phyloP scores from a whole-genome alignment of 2,113 vertebrate genomes.

The Sapayoa aenigma region DNA sequence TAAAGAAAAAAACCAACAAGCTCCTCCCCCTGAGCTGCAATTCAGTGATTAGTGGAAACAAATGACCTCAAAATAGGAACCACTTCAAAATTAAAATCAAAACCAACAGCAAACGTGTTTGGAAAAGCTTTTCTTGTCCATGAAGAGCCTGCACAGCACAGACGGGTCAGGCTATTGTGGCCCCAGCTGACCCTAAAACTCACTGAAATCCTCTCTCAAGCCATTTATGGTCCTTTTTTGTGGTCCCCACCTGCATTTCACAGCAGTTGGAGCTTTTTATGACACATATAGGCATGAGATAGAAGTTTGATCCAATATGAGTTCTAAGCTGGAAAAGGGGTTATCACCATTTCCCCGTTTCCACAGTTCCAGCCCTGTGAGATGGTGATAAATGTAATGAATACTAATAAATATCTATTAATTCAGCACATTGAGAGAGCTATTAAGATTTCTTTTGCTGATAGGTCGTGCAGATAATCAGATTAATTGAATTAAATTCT shows the following conservation, averaged over 20 bases:
- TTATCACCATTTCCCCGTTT: background rate
- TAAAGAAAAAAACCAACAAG: background rate
- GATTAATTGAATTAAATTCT: background rate
- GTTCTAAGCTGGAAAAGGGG: background rate
- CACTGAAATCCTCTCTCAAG: background rate
- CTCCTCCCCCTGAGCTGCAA: background rate
- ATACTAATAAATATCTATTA: background rate
- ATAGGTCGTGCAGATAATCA: background rate
- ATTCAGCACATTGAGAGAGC: background rate
- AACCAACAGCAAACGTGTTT: background rate
- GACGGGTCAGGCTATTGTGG: background rate
- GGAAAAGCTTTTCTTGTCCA: background rate
- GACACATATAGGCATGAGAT: rapidly evolving
- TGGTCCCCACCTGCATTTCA: background rate
- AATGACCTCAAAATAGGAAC: background rate
- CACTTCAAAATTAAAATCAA: background rate
- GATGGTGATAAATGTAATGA: background rate
- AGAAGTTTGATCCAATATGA: rapidly evolving
- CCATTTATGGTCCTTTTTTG: background rate
- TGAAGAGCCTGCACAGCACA: background rate
- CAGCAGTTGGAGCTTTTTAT: background rate
- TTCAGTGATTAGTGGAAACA: background rate
- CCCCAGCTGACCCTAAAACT: background rate
- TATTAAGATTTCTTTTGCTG: background rate
- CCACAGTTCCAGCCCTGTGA: background rate